Conservation (phyloP, 2,888 invertebrate species). For the Lacanobia oleracea region DNA sequence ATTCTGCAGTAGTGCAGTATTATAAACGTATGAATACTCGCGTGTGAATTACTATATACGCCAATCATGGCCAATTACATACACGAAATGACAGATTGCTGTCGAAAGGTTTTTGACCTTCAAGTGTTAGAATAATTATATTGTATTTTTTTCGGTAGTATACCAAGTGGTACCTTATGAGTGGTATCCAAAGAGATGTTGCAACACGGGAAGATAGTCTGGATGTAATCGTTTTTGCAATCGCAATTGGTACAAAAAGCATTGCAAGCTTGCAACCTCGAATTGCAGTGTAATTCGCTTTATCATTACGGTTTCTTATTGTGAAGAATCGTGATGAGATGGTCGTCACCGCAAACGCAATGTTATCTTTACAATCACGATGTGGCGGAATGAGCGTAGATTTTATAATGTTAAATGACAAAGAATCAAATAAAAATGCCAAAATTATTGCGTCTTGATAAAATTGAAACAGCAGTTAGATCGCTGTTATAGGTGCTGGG, state of each 20-base stretch:
- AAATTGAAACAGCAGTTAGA: conserved; percentile 27
- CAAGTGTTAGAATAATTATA: conserved; percentile 52
- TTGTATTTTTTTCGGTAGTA: conserved; percentile 16
- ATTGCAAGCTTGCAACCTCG: conserved; percentile 50
- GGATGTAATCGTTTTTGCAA: conserved; percentile 61
- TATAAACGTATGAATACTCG: conserved; percentile 71
- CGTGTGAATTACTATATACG: conserved; percentile 74
- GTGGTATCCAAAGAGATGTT: conserved; percentile 17
- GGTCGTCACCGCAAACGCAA: conserved; percentile 75
- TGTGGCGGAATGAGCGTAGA: conserved; percentile 59
- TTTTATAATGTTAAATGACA: conserved; percentile 67
- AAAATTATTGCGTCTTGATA: conserved; percentile 24
- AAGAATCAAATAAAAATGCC: conserved; percentile 38
- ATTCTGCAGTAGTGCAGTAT: conserved; percentile 52
- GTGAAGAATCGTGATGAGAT: conserved; percentile 73
- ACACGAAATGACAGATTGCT: conserved; percentile 78
- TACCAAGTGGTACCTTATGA: neutral
- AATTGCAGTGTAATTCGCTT: conserved; percentile 70
- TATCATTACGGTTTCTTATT: conserved; percentile 74
- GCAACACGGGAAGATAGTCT: conserved; percentile 29
- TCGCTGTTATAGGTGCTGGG: conserved; percentile 33
- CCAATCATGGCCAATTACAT: conserved; percentile 76
- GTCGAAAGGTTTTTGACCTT: conserved; percentile 80
- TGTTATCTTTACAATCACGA: conserved; percentile 71
- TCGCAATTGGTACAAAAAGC: conserved; percentile 34